These are phyloP conservation scores for Sebastes variabilis DNA, from an alignment of 2,797 vertebrate species.

Conservation along the genomic window DNA sequence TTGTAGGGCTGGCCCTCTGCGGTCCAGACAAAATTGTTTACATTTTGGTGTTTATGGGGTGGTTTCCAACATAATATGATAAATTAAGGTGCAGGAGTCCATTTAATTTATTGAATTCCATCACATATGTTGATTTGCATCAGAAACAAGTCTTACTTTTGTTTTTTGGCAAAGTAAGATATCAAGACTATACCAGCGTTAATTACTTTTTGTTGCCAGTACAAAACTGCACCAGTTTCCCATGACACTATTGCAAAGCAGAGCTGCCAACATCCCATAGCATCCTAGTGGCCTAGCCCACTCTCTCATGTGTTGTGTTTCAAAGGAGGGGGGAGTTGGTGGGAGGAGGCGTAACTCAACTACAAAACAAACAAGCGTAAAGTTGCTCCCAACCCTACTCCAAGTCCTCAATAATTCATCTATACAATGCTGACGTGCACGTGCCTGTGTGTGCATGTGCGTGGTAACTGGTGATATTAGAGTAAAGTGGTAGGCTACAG, in stretches of 20 bases:
- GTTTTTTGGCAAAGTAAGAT: neutral
- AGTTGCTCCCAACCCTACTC: constrained; percentile 50
- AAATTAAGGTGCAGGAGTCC: neutral
- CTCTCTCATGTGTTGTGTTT: constrained; percentile 19
- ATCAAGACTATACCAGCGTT: neutral
- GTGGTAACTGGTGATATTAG: constrained; percentile 23
- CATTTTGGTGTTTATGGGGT: neutral
- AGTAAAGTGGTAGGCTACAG: constrained; percentile 23
- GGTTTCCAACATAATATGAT: neutral
- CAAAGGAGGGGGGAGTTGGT: neutral
- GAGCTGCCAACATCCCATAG: constrained; percentile 17
- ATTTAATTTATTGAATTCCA: neutral
- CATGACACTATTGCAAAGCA: constrained; percentile 2
- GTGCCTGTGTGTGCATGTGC: constrained; percentile 10
- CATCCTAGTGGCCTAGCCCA: neutral
- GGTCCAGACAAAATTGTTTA: neutral
- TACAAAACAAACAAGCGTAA: constrained; percentile 60
- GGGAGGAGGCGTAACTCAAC: constrained; percentile 10
- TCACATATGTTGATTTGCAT: neutral
- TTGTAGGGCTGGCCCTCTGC: no score
- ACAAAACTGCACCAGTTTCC: constrained; percentile 2
- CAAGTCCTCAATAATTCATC: constrained; percentile 62
- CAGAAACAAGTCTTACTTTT: neutral
- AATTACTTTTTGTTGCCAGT: neutral
- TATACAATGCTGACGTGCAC: neutral